A percentile compares a stretch with the other conserved stretches of the same genome.
Evolutionary conservation across 1,140 invertebrate species (phyloP).

Genomic region (Drosophila malerkotliana): DNA sequence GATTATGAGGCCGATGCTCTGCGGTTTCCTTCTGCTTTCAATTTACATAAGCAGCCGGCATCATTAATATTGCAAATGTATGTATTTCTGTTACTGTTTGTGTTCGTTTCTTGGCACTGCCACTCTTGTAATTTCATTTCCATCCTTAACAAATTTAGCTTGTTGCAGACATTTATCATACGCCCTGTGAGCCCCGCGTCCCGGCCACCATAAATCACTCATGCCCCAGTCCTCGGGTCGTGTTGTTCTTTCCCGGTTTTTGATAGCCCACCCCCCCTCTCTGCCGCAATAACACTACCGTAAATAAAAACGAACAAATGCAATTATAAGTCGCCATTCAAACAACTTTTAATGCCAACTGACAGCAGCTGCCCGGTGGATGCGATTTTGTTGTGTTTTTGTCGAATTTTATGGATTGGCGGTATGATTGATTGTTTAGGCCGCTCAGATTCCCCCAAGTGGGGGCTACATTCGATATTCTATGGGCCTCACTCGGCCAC

Average conservation of each 20-base stretch:
- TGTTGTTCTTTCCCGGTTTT: background rate
- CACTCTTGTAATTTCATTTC: constrained; percentile 55
- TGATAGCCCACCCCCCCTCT: background rate
- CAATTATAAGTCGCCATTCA: constrained; percentile 70
- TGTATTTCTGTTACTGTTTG: constrained; percentile 18
- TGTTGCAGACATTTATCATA: constrained; percentile 69
- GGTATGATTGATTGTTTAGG: constrained; percentile 33
- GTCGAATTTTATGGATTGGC: constrained; percentile 31
- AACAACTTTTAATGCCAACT: constrained; percentile 54
- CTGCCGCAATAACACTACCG: background rate
- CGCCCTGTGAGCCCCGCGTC: constrained; percentile 42
- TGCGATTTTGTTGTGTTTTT: constrained; percentile 24
- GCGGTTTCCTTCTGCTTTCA: constrained; percentile 51
- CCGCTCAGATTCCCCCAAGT: background rate
- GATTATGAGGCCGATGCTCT: constrained; percentile 14
- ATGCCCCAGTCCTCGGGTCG: background rate
- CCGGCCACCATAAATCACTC: constrained; percentile 33
- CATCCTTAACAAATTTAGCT: constrained; percentile 56
- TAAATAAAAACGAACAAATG: constrained; percentile 52
- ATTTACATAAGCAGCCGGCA: constrained; percentile 71
- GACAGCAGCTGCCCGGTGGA: constrained; percentile 45
- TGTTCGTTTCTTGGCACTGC: constrained; percentile 24
- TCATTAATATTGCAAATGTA: constrained; percentile 64
- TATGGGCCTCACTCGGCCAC: background rate
- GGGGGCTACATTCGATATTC: background rate